phyloP scores from a whole-genome alignment of 2,888 invertebrate species.

The Caenorhabditis zanzibari region DNA sequence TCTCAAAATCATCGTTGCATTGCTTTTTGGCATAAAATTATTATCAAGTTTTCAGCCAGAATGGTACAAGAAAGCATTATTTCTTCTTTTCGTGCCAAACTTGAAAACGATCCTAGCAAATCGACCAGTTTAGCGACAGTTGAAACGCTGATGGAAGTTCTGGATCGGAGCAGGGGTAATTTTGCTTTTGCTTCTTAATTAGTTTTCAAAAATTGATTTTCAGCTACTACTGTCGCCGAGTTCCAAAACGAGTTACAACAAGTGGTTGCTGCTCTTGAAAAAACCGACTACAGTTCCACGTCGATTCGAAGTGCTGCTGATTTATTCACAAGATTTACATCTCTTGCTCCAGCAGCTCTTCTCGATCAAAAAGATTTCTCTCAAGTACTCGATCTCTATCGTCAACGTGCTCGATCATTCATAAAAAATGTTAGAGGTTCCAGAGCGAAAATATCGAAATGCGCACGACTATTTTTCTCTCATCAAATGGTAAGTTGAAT shows the following conservation, averaged over 20 bases:
- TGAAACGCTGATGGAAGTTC: constrained; percentile 82
- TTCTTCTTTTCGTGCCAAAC: constrained; percentile 51
- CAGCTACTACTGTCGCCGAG: constrained; percentile 84
- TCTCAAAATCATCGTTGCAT: background rate
- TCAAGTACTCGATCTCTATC: constrained; percentile 65
- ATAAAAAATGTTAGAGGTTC: constrained; percentile 85
- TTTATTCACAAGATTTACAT: constrained; percentile 84
- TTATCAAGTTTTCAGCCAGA: constrained; percentile 11
- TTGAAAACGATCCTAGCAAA: constrained; percentile 78
- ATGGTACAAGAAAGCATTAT: constrained; percentile 49
- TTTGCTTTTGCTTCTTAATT: no score
- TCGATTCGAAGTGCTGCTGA: constrained; percentile 85
- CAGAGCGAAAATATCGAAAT: constrained; percentile 91
- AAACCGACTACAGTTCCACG: constrained; percentile 84
- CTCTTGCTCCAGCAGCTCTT: constrained; percentile 84
- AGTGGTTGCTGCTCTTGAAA: constrained; percentile 83
- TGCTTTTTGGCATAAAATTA: background rate
- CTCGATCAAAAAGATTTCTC: constrained; percentile 73
- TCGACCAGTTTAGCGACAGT: constrained; percentile 85
- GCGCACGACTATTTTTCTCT: constrained; percentile 91
- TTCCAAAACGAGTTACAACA: constrained; percentile 83
- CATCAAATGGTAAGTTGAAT: constrained; percentile 90
- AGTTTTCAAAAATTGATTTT: constrained; percentile 20
- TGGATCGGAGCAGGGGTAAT: constrained; percentile 42
- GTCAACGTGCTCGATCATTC: constrained; percentile 78